Percentiles rank a stretch among this genome's conserved stretches.
phyloP scores from a whole-genome alignment of 2,797 vertebrate species.

The Natrix natrix region DNA sequence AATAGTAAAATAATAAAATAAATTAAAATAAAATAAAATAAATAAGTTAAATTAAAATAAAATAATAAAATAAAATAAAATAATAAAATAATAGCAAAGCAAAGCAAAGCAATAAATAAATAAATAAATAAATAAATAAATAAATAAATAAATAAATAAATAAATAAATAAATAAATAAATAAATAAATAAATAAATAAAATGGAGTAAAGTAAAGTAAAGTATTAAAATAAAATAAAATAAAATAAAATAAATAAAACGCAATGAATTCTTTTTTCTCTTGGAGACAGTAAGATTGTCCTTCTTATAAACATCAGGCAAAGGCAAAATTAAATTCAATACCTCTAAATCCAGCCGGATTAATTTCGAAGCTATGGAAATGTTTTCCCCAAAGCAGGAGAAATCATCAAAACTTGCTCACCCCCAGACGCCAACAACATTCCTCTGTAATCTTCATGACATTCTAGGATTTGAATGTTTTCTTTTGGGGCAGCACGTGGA shows the following conservation, averaged over 20 bases:
- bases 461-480: constrained; percentile 28
- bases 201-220: too few species aligned
- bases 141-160: too few species aligned
- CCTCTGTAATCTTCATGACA: constrained; percentile 42
- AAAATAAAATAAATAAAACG: neutral
- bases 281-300: constrained; percentile 28
- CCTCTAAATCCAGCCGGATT: constrained; percentile 18
- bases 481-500: neutral
- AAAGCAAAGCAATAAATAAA: too few species aligned
- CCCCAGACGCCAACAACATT: constrained; percentile 39
- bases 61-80: too few species aligned
- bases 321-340: neutral
- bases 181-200: too few species aligned
- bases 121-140: too few species aligned
- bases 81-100: too few species aligned
- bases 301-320: constrained; percentile 21
- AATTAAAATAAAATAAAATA: too few species aligned
- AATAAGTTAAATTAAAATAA: too few species aligned
- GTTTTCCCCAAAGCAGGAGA: constrained; percentile 57
- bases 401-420: constrained; percentile 44
- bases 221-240: too few species aligned
- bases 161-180: too few species aligned
- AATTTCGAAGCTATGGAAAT: constrained; percentile 43
- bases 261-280: neutral
- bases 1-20: too few species aligned